Evolutionary conservation across 2,113 vertebrate genomes (phyloP), one percentile per base, ranked within the genome.

Genomic region (Cyanoliseus patagonus): DNA sequence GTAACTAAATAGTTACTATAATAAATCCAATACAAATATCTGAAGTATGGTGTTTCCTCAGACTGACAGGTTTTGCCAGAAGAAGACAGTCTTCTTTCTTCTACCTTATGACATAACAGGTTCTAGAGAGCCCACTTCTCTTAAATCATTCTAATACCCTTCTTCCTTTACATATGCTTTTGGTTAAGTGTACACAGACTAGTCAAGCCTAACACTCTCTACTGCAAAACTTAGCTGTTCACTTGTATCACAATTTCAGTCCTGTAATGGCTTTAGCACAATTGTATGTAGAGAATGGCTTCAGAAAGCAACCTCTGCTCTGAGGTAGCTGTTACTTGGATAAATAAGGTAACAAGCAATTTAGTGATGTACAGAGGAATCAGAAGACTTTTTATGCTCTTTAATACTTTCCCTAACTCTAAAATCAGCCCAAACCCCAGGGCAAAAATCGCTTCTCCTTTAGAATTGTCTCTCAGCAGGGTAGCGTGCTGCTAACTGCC

Each of bases 401-500:
- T 92, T 83, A 94, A 57, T 92, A 91, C 66, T 88, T 90, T 10
- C 30, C 18, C 22, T 87, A 89, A 91, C 88, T 95, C 70, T 74
- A 88, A 90, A 91, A 89, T 67, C 66, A 90, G 52, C 46, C 74
- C 87, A 64, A 90, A 63, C 31, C 20, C 41, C 74, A 55, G 24
- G 62, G 72, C 6, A 94, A 90, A 86, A 76, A 67, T n/a, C 49
- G 69, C 55, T 93, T 94, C 74, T 80, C 51, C 67, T 74, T 88
- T 75, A 70, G 76, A 84, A 64, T 24, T 67, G 83, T 87, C 41
- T 85, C 92, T 82, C 95, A 91, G 92, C 92, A 77, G 93, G 95
- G 79, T 13, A 57, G 27, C 8, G 46, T 6, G 19, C 69, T 59
- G 22, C 33, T 35, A 59, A 8, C 46, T 69, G 64, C 63, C 85